Base-by-base conservation (phyloP, 2,888 invertebrate species). In the Sinohyriopsis cumingii region DNA sequence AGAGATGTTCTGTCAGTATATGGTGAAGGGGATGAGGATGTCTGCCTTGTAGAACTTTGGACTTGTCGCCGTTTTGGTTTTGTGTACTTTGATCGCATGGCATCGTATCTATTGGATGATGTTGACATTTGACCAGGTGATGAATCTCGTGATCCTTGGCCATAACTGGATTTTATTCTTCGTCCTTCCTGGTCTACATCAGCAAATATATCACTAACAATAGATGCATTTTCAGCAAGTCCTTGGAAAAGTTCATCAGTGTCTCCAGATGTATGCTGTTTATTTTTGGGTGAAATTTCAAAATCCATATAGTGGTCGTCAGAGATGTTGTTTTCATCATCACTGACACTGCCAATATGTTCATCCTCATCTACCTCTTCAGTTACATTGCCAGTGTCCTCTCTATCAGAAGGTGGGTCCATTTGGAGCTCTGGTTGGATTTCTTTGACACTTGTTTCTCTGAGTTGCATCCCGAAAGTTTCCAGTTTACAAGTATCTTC, bases 151-250 rank as follows among this genome's bases (percentile, higher is more conserved):
- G 55, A 65, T 33, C 19, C 55, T 25, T 61, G 45, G 15, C 62
- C 56, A 54, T 55, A 33, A 56, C 24, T 70, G 6, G 70, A 70
- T 59, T 73, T 19, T 0, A 19, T 61, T 2, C n/a, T 9, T n/a
- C 54, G 67, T 55, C 24, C 33, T 3, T 64, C 59, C 45, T 33
- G 33, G 33, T 67, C 70, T 28, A 73, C 67, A 64, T 78, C 82
- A 0, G 75, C 72, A 57, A 81, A 82, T 64, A 81, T 80, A 68
- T 84, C 83, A 73, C 82, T 82, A 6, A 84, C 75, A 24, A 79
- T 73, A 6, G 84, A 82, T 5, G 68, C 75, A 12, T 79, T 75
- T 25, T 78, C 82, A 54, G 73, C 67, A 60, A 69, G 74, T 63
- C 73, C 78, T 55, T 67, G 67, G 55, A 81, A 61, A 6, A 82